Evolutionary conservation across 2,113 vertebrate species (phyloP).

Genomic region (Brevimyrus niger): DNA sequence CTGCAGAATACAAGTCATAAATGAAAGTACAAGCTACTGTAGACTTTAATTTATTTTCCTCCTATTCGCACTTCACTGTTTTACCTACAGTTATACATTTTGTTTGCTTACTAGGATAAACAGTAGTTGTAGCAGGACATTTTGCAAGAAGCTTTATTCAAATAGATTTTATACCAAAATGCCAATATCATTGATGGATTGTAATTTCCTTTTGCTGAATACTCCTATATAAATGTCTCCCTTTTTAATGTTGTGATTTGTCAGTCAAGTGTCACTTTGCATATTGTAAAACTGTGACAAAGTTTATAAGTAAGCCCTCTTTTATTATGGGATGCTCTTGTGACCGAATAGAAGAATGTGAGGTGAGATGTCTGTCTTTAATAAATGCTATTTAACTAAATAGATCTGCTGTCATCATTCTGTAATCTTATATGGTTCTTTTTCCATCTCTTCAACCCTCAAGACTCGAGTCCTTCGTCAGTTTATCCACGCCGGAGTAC

Average conservation of each 20-base stretch:
- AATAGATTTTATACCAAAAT: slow-evolving; percentile 70
- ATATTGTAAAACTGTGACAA: slow-evolving; percentile 75
- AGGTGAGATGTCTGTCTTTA: slow-evolving; percentile 69
- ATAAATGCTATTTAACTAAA: slow-evolving; percentile 93
- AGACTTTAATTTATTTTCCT: slow-evolving; percentile 68
- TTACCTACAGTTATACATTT: slow-evolving; percentile 91
- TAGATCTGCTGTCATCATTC: neutral
- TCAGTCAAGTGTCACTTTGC: slow-evolving; percentile 60
- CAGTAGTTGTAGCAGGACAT: slow-evolving; percentile 32
- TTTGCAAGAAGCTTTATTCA: slow-evolving; percentile 36
- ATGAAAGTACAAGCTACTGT: slow-evolving; percentile 55
- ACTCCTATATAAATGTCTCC: slow-evolving; percentile 66
- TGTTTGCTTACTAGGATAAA: slow-evolving; percentile 50
- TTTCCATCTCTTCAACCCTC: neutral
- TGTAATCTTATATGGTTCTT: neutral
- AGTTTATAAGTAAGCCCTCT: slow-evolving; percentile 95
- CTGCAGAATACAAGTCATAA: slow-evolving; percentile 25
- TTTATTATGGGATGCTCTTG: slow-evolving; percentile 84
- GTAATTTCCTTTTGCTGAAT: slow-evolving; percentile 37
- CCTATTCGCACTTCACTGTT: slow-evolving; percentile 78
- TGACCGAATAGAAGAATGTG: slow-evolving; percentile 75
- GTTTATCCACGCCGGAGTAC: neutral
- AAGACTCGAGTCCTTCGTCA: neutral
- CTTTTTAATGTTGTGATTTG: slow-evolving; percentile 77
- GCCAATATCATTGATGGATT: slow-evolving; percentile 49